Evolutionary conservation across 2,888 invertebrate genomes (phyloP).

Genomic region (Sericinus montela): DNA sequence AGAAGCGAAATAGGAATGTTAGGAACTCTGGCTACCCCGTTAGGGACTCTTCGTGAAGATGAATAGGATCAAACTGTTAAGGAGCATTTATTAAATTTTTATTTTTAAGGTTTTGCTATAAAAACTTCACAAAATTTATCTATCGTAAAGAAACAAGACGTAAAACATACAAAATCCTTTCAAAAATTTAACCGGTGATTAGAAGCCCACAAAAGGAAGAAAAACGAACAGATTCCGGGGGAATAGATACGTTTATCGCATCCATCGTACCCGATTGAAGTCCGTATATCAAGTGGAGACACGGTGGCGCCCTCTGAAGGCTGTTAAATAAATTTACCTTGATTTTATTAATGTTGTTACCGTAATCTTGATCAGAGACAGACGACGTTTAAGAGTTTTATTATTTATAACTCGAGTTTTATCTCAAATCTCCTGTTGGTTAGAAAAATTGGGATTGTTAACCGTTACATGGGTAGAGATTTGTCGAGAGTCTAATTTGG

Average conservation of each 20-base stretch:
- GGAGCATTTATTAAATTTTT: no score
- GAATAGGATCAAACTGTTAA: no score
- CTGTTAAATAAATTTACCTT: constrained; percentile 59
- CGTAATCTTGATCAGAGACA: constrained; percentile 60
- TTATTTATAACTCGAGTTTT: constrained; percentile 66
- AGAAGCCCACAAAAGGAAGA: constrained; percentile 7
- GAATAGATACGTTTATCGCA: constrained; percentile 20
- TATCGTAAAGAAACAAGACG: no score
- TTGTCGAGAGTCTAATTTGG: constrained; percentile 13
- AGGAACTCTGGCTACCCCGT: no score
- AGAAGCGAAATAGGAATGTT: no score
- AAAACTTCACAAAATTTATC: no score
- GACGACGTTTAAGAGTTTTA: constrained; percentile 67
- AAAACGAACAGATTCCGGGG: constrained; percentile 15
- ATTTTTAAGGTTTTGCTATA: no score
- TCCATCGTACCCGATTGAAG: constrained; percentile 21
- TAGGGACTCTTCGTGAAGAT: no score
- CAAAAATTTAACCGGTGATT: neutral
- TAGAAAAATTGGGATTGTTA: constrained; percentile 41
- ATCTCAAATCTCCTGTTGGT: constrained; percentile 49
- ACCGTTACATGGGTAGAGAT: constrained; percentile 29
- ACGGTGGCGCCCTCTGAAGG: constrained; percentile 59
- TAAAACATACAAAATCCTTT: constrained; percentile 28
- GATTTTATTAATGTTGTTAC: constrained; percentile 74
- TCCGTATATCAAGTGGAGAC: constrained; percentile 59